Conservation (phyloP, 2,113 vertebrate species). For the Anarhynchus alexandrinus region DNA sequence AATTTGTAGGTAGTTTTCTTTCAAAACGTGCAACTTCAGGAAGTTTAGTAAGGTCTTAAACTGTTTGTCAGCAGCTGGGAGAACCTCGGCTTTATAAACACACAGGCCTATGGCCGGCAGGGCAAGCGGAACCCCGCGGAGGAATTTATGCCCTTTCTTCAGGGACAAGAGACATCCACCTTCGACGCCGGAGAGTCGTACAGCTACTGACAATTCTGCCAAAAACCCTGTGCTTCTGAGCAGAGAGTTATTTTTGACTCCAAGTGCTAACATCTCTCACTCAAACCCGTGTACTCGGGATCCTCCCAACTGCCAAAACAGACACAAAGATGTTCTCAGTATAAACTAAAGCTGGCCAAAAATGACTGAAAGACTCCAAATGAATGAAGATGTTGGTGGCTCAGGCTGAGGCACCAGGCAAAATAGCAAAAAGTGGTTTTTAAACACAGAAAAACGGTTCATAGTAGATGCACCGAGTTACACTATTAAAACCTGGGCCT, state of each 20-base stretch:
- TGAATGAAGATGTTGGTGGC: background rate
- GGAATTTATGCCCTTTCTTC: background rate
- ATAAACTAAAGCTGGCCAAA: background rate
- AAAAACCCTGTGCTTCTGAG: background rate
- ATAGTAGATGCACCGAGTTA: background rate
- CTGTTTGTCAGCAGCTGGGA: background rate
- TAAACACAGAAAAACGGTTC: background rate
- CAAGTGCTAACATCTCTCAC: background rate
- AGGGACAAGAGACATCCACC: background rate
- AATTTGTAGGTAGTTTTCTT: background rate
- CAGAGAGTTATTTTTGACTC: background rate
- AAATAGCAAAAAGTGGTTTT: background rate
- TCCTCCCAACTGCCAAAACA: background rate
- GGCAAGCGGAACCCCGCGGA: rapidly evolving
- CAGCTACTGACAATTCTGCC: background rate
- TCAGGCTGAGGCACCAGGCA: background rate
- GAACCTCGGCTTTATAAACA: background rate
- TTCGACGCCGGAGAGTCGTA: rapidly evolving
- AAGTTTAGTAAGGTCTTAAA: background rate
- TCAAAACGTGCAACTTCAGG: background rate
- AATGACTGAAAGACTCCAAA: background rate
- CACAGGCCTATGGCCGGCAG: background rate
- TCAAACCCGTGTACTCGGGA: background rate
- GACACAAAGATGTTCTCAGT: background rate
- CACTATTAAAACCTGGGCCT: background rate